Percentiles rank a stretch among this genome's conserved stretches.
Conservation (phyloP, 2,113 vertebrate species). For the Triplophysa rosa region DNA sequence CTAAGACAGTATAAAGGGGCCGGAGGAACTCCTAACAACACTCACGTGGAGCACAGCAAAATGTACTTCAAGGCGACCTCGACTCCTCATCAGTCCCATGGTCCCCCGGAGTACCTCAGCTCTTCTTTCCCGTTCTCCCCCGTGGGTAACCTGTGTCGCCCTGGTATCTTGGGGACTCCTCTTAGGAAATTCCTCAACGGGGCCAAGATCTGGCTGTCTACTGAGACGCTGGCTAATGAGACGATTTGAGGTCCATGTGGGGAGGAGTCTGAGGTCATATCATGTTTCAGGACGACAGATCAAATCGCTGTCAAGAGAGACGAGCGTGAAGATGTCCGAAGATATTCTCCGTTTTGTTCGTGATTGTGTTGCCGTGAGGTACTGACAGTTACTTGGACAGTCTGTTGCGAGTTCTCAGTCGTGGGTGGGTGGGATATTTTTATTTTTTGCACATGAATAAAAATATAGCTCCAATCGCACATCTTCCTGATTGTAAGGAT, state of each 20-base stretch:
- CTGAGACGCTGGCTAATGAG: constrained; percentile 91
- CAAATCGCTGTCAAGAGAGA: neutral
- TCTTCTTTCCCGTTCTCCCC: constrained; percentile 95
- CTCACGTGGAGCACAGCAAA: constrained; percentile 70
- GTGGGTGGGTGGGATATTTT: neutral
- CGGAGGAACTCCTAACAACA: constrained; percentile 56
- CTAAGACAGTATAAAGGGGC: constrained; percentile 79
- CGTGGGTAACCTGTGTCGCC: constrained; percentile 88
- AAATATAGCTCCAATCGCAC: constrained; percentile 54
- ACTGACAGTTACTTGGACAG: constrained; percentile 2
- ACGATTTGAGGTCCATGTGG: constrained; percentile 60
- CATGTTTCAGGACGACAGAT: too few species aligned
- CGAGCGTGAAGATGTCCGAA: neutral
- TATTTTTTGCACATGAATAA: constrained; percentile 52
- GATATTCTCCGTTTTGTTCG: constrained; percentile 26
- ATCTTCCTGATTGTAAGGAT: constrained; percentile 50
- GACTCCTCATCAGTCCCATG: constrained; percentile 55
- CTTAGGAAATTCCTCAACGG: constrained; percentile 94
- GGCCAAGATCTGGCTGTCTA: constrained; percentile 95
- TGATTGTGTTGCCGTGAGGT: neutral
- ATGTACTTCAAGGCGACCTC: constrained; percentile 84
- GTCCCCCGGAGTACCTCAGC: constrained; percentile 82
- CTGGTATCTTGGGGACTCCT: constrained; percentile 87
- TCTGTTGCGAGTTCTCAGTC: neutral
- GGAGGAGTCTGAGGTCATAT: neutral